Percentiles rank a stretch among this genome's conserved stretches.
Evolutionary conservation across 2,113 vertebrate genomes (phyloP).

Genomic region (Archocentrus centrarchus): DNA sequence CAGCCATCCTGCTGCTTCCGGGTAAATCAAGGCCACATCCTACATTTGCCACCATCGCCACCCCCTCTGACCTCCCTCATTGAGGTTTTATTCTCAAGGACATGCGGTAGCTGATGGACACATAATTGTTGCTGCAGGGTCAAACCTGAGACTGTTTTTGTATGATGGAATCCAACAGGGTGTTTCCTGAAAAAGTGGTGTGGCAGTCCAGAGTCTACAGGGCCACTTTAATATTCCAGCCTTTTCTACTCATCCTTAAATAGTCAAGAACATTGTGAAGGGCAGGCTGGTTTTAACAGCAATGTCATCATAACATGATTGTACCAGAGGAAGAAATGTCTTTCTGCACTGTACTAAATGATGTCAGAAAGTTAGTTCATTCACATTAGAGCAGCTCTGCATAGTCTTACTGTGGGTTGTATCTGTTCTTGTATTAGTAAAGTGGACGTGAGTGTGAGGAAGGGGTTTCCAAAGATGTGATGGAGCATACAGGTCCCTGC

Average conservation of each 20-base stretch:
- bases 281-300: background rate
- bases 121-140: conserved; percentile 14
- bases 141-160: conserved; percentile 38
- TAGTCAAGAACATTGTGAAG: background rate
- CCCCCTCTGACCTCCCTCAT: conserved; percentile 40
- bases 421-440: background rate
- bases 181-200: conserved; percentile 27
- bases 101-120: conserved; percentile 32
- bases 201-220: conserved; percentile 4
- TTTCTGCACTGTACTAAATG: conserved; percentile 12
- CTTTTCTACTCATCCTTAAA: conserved; percentile 14
- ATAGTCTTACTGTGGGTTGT: background rate
- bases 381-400: background rate
- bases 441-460: background rate
- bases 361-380: background rate
- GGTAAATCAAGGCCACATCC: conserved; percentile 65
- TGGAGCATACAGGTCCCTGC: no score
- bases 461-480: background rate
- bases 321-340: background rate
- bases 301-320: background rate
- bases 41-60: conserved; percentile 6
- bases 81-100: conserved; percentile 43
- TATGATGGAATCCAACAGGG: conserved; percentile 32
- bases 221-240: background rate
- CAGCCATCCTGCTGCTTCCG: conserved; percentile 49